Percentiles rank a stretch among this genome's conserved stretches.
Evolutionary conservation across 2,888 invertebrate genomes (phyloP).

Genomic region (Parochlus steinenii): DNA sequence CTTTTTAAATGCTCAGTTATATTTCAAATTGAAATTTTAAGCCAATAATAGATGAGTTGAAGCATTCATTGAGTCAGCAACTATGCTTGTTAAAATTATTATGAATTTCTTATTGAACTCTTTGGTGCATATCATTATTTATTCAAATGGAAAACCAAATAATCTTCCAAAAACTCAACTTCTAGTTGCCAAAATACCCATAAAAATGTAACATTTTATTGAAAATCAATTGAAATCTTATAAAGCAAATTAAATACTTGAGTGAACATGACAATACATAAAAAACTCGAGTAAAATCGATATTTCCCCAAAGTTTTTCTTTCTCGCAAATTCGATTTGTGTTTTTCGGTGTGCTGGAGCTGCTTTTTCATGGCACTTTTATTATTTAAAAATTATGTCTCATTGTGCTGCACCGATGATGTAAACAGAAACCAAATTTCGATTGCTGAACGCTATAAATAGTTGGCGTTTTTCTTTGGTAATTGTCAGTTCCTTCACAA

Average conservation of each 20-base stretch:
- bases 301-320: conserved; percentile 6
- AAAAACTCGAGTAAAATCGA: conserved; percentile 7
- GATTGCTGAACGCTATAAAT: conserved; percentile 8
- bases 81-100: too few relatives aligned
- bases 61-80: too few relatives aligned
- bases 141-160: too few relatives aligned
- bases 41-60: too few relatives aligned
- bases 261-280: conserved; percentile 11
- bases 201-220: too few relatives aligned
- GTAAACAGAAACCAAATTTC: conserved; percentile 8
- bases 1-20: too few relatives aligned
- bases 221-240: conserved; percentile 1
- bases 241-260: conserved; percentile 11
- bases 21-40: too few relatives aligned
- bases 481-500: conserved; percentile 11
- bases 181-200: too few relatives aligned
- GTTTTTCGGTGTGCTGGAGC: neutral
- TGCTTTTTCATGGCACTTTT: conserved; percentile 1
- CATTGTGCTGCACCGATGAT: conserved; percentile 9
- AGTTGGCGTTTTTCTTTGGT: conserved; percentile 4
- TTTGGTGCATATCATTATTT: too few relatives aligned
- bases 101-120: too few relatives aligned
- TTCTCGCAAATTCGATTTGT: neutral
- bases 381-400: neutral
- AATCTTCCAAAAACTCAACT: too few relatives aligned